Base-by-base conservation (phyloP, 2,888 invertebrate genomes). In the Acleris literana region DNA sequence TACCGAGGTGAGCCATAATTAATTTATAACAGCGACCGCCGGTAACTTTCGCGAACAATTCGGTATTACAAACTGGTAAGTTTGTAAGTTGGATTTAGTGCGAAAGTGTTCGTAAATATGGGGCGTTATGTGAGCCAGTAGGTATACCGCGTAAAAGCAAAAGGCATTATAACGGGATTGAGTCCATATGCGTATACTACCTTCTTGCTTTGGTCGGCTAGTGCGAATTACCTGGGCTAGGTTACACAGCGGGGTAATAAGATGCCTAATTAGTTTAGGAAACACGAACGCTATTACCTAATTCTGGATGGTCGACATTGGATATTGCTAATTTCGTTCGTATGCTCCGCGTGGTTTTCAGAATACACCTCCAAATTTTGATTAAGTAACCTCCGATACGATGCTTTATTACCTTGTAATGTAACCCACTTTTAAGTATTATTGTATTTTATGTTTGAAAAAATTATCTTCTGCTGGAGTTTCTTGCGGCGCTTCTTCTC, bases 1-100 rank as follows among this genome's bases (percentile, higher is more conserved):
- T 66, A 43, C 56, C 52, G 72, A 74, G 75, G 74, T 79, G 79
- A 81, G 77, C 78, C 74, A 76, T 82, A 83, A 87, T 86, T 84
- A 84, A 85, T 85, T 84, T 83, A 84, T 79, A 80, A 76, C 79
- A 61, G 72, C 44, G 51, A 43, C 66, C 69, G 69, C 71, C 70
- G 69, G 73, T 69, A 75, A 79, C 71, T 76, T 74, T 72, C 68
- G 17, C 59, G 60, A 71, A 69, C 75, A 71, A 72, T 74, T 66
- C 68, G 63, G 68, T 43, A 70, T 68, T 68, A 55, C 68, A 55
- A 61, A 71, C 68, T 68, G 64, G 69, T 48, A 62, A 66, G 17
- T 66, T 66, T 48, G 39, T 66, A 66, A 66, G 52, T 66, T 57
- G 62, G 62, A 66, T 66, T 62, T 66, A 66, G 46, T 57, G 46